Conservation (phyloP, 2,113 vertebrate genomes). For the Gulo gulo region DNA sequence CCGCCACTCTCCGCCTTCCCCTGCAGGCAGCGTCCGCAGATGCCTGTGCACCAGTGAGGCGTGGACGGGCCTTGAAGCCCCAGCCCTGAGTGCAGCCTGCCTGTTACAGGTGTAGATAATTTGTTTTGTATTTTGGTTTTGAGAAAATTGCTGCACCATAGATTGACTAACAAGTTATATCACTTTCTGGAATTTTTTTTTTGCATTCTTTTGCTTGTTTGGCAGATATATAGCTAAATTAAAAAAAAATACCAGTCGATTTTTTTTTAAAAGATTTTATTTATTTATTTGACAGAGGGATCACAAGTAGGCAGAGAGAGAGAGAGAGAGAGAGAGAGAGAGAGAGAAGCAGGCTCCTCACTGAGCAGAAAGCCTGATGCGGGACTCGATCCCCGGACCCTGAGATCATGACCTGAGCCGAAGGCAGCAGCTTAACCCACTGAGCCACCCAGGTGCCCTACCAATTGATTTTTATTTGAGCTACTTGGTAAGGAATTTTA, state of each 20-base stretch:
- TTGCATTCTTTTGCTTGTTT: not conserved
- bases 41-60: not conserved
- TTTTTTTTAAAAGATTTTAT: too few relatives aligned
- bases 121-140: conserved; percentile 8
- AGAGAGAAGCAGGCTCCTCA: too few relatives aligned
- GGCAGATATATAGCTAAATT: not conserved
- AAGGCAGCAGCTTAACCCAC: too few relatives aligned
- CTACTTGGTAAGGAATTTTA: not conserved
- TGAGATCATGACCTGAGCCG: too few relatives aligned
- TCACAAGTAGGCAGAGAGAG: too few relatives aligned
- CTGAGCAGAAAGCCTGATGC: too few relatives aligned
- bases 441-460: not conserved
- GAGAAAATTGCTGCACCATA: not conserved
- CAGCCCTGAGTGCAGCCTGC: not conserved
- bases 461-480: not conserved
- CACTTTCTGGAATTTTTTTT: not conserved
- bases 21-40: not conserved
- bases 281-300: too few relatives aligned
- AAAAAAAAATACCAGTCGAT: not conserved
- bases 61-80: not conserved
- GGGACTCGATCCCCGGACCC: too few relatives aligned
- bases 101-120: not conserved
- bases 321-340: too few relatives aligned
- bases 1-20: not conserved
- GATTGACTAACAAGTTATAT: not conserved